Evolutionary conservation across 2,888 invertebrate genomes (phyloP).

Genomic region (Stenotaenia linearis): DNA sequence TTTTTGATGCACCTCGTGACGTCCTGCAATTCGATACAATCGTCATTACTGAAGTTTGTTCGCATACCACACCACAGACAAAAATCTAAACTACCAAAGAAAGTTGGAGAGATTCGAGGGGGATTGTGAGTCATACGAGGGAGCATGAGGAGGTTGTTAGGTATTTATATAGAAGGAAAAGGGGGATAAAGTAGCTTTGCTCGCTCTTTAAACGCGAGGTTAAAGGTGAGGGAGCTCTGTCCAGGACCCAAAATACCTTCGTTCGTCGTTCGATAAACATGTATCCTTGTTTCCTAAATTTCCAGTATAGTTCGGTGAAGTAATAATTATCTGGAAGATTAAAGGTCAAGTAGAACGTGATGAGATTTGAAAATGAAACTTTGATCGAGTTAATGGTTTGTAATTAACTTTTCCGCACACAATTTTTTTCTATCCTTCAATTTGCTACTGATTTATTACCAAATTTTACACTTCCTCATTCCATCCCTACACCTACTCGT

Average conservation of each 20-base stretch:
- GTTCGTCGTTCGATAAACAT: too few relatives aligned
- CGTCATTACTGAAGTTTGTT: background rate
- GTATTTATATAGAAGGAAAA: background rate
- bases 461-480: background rate
- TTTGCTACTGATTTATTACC: background rate
- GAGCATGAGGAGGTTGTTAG: background rate
- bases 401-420: conserved; percentile 7
- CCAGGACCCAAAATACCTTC: background rate
- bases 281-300: too few relatives aligned
- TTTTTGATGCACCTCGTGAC: background rate
- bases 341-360: background rate
- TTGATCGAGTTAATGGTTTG: conserved; percentile 10
- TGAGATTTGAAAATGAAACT: background rate
- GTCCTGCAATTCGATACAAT: conserved; percentile 1
- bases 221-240: background rate
- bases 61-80: background rate
- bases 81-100: background rate
- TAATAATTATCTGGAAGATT: conserved; percentile 6
- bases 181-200: background rate
- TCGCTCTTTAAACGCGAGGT: background rate
- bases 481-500: background rate
- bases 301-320: too few relatives aligned
- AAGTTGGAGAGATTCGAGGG: background rate
- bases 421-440: background rate
- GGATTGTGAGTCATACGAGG: background rate